phyloP scores from a whole-genome alignment of 2,797 vertebrate genomes.

The Carduelis carduelis region DNA sequence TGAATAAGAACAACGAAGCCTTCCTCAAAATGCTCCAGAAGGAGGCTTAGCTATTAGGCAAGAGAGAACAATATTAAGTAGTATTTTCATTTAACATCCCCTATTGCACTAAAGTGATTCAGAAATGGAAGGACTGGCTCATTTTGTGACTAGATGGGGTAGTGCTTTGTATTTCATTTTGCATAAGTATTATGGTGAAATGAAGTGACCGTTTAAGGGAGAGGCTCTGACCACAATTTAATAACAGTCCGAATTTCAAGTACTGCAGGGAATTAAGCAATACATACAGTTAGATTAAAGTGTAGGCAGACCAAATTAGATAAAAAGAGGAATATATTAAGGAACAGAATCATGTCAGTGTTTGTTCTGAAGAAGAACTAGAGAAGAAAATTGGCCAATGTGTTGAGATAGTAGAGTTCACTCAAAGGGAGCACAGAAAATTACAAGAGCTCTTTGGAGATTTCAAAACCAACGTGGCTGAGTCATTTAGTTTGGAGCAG shows the following conservation, averaged over 20 bases:
- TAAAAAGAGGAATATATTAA: slow-evolving; percentile 60
- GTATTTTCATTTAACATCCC: slow-evolving; percentile 13
- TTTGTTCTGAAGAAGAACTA: slow-evolving; percentile 36
- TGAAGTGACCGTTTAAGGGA: slow-evolving; percentile 50
- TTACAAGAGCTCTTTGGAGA: slow-evolving; percentile 1
- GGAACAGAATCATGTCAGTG: slow-evolving; percentile 20
- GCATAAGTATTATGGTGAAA: slow-evolving; percentile 7
- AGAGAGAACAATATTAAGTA: neutral
- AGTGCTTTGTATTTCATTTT: slow-evolving; percentile 33
- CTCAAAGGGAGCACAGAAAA: neutral
- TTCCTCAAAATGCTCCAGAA: neutral
- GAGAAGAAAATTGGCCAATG: slow-evolving; percentile 12
- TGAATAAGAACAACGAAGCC: neutral
- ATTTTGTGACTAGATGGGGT: slow-evolving; percentile 14
- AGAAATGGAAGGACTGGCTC: slow-evolving; percentile 10
- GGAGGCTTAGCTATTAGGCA: neutral
- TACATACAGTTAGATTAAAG: slow-evolving; percentile 34
- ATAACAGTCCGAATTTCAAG: slow-evolving; percentile 49
- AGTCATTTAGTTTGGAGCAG: neutral
- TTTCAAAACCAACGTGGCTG: neutral
- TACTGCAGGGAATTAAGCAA: slow-evolving; percentile 55
- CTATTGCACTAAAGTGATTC: neutral
- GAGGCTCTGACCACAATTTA: slow-evolving; percentile 56
- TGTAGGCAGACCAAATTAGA: slow-evolving; percentile 51
- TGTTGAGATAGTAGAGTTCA: slow-evolving; percentile 1